Evolutionary conservation across 2,113 vertebrate species (phyloP).

Genomic region (Isichthys henryi): DNA sequence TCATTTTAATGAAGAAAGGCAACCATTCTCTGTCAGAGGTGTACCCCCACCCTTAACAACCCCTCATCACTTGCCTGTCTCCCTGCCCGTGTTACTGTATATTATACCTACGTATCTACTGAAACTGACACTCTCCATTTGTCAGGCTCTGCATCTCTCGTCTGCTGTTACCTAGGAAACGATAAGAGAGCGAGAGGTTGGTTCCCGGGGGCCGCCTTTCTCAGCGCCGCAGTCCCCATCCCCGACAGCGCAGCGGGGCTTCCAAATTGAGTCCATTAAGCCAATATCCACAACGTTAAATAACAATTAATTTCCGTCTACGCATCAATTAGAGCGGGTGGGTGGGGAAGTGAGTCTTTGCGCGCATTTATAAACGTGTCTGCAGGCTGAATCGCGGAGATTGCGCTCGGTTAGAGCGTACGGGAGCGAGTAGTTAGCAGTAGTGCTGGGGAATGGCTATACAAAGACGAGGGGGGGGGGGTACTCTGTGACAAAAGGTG

Average conservation of each 20-base stretch:
- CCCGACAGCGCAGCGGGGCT: neutral
- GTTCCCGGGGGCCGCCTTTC: constrained; percentile 52
- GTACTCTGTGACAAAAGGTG: neutral
- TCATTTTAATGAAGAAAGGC: neutral
- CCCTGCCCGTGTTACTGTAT: constrained; percentile 39
- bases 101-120: constrained; percentile 62
- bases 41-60: neutral
- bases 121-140: constrained; percentile 84
- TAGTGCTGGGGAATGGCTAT: neutral
- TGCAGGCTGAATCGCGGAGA: neutral
- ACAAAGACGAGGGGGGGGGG: neutral
- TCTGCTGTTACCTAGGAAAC: constrained; percentile 75
- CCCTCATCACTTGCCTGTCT: constrained; percentile 24
- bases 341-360: neutral
- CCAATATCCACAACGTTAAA: constrained; percentile 12
- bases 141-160: constrained; percentile 67
- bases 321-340: constrained; percentile 45
- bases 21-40: neutral
- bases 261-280: neutral
- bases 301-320: constrained; percentile 41
- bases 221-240: constrained; percentile 34
- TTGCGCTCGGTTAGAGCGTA: neutral
- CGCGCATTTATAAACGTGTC: neutral
- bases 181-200: constrained; percentile 35
- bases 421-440: neutral